Evolutionary conservation across 2,888 invertebrate genomes (phyloP).

Genomic region (Penaeus monodon): DNA sequence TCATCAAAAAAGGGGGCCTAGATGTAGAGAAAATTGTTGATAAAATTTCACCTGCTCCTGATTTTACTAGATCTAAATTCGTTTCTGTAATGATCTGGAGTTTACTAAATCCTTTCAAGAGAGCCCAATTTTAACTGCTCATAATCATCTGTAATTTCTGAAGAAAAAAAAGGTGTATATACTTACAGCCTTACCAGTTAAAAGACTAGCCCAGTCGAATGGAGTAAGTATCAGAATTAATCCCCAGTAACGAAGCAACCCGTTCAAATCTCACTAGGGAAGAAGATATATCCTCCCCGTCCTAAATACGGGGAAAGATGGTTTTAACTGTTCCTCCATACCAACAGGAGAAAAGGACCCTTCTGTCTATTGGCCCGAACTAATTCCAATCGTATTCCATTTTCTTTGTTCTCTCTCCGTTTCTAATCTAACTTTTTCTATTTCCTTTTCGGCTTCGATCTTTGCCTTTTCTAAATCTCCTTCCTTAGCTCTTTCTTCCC

Average conservation of each 20-base stretch:
- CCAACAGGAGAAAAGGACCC: too few relatives aligned
- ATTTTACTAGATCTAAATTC: background rate
- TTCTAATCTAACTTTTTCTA: too few relatives aligned
- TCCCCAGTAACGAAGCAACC: background rate
- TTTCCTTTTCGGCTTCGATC: too few relatives aligned
- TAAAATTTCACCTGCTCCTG: too few relatives aligned
- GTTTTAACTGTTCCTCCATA: too few relatives aligned
- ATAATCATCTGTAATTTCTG: background rate
- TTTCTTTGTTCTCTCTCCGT: too few relatives aligned
- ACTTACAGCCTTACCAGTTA: background rate
- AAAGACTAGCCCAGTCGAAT: background rate
- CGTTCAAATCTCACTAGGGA: background rate
- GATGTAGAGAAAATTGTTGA: too few relatives aligned
- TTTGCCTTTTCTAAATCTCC: too few relatives aligned
- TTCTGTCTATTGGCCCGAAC: too few relatives aligned
- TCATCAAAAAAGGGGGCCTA: background rate
- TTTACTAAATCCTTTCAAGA: background rate
- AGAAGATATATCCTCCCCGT: background rate
- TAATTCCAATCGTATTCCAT: too few relatives aligned
- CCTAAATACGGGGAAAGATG: too few relatives aligned
- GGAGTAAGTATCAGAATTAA: background rate
- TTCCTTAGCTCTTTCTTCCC: too few relatives aligned
- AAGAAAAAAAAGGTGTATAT: background rate
- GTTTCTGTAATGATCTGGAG: background rate
- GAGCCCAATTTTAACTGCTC: conserved; percentile 6